phyloP scores from a whole-genome alignment of 1,140 invertebrate genomes.

The Camponotus vicinus region DNA sequence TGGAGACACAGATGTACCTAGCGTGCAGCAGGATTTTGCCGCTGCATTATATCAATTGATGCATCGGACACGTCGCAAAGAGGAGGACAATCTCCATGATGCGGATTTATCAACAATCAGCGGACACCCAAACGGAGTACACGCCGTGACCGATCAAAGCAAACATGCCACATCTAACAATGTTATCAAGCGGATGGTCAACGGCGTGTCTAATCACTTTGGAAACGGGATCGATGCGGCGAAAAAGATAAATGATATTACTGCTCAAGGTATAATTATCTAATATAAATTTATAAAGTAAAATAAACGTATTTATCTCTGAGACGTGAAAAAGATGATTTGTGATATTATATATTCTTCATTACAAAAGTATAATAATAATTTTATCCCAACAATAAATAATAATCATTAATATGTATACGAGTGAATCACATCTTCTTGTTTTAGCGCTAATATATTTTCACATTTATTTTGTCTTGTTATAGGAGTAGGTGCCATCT shows the following conservation, averaged over 20 bases:
- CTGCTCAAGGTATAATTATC: constrained; percentile 52
- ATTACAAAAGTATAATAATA: too few species aligned
- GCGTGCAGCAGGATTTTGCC: constrained; percentile 92
- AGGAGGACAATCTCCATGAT: constrained; percentile 74
- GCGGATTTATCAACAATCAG: neutral
- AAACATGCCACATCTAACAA: constrained; percentile 79
- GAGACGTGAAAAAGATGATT: neutral
- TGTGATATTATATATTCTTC: too few species aligned
- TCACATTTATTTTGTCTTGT: neutral
- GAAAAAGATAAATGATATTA: constrained; percentile 69
- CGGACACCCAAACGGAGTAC: constrained; percentile 66
- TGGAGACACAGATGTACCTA: constrained; percentile 91
- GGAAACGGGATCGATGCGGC: constrained; percentile 31
- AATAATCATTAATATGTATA: neutral
- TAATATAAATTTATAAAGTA: too few species aligned
- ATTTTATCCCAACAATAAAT: neutral
- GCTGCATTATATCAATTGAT: constrained; percentile 90
- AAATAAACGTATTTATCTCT: neutral
- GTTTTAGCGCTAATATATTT: neutral
- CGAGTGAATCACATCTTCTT: too few species aligned
- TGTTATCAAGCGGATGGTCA: constrained; percentile 73
- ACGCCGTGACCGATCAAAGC: constrained; percentile 75
- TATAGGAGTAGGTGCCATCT: constrained; percentile 49
- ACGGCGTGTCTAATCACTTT: constrained; percentile 50
- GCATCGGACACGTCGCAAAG: constrained; percentile 85